These are phyloP conservation scores for Chalcis sispes DNA, from an alignment of 2,888 invertebrate genomes.

Conservation along the genomic window DNA sequence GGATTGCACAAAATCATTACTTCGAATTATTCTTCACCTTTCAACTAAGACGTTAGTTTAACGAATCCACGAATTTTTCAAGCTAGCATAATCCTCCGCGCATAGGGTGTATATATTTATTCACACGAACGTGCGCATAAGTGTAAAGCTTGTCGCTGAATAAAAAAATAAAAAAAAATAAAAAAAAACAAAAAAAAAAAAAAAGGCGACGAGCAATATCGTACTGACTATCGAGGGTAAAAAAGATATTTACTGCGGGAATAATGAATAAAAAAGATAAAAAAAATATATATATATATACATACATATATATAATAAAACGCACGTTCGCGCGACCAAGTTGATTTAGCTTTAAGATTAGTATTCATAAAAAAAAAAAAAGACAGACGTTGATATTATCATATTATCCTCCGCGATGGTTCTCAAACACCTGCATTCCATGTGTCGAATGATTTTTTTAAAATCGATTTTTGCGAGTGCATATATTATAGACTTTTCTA, in stretches of 20 bases:
- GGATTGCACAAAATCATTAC: neutral
- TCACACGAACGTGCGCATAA: slow-evolving; percentile 54
- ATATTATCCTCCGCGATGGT: slow-evolving; percentile 64
- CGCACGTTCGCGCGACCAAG: slow-evolving; percentile 62
- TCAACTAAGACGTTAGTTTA: neutral
- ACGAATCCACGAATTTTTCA: slow-evolving; percentile 24
- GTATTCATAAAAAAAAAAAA: slow-evolving; percentile 61
- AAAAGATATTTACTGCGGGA: slow-evolving; percentile 35
- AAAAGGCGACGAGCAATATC: slow-evolving; percentile 23
- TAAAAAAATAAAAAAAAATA: slow-evolving; percentile 25
- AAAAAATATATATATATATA: slow-evolving; percentile 37
- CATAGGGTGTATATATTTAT: slow-evolving; percentile 46
- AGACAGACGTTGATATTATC: slow-evolving; percentile 60
- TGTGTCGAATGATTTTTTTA: slow-evolving; percentile 32
- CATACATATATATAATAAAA: slow-evolving; percentile 46
- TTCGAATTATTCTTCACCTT: neutral
- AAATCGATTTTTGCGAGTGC: slow-evolving; percentile 19
- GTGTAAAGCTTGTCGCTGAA: slow-evolving; percentile 45
- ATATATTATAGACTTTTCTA: slow-evolving; percentile 29
- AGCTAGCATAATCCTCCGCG: slow-evolving; percentile 51
- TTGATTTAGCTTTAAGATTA: slow-evolving; percentile 65
- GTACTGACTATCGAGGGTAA: slow-evolving; percentile 51
- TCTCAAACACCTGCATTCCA: slow-evolving; percentile 55
- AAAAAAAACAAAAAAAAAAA: slow-evolving; percentile 26
- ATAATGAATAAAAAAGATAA: slow-evolving; percentile 42